Evolutionary conservation across 2,113 vertebrate species (phyloP), one percentile per base, ranked within the genome.

Genomic region (Dolichotis patagonum): DNA sequence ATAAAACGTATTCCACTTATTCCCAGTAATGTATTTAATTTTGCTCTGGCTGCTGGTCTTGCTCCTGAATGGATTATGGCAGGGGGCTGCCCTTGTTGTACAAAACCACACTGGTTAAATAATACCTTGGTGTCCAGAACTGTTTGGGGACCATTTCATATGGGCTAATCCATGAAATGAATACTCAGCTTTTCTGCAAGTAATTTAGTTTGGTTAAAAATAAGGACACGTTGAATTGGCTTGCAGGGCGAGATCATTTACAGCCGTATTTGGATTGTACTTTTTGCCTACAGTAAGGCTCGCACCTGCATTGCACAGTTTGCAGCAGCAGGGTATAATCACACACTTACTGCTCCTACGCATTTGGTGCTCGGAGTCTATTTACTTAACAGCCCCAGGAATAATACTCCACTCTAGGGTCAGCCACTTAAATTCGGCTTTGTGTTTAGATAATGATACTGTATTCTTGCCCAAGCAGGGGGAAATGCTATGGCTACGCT

Each of bases 1-100:
- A 99, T 99, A 99, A 99, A 99, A 99, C 97, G 97, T 99, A 99
- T 99, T 99, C 99, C 99, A 99, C 99, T 98, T 98, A 98, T 99
- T 98, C 99, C 98, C 99, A 99, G 98, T 99, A 99, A 99, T 99
- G 99, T 99, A 99, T 99, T 99, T 99, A 99, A 99, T 99, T 99
- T 99, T 99, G 99, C 99, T 99, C 99, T 99, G 99, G 98, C 98
- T 99, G 99, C 99, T 98, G 98, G 98, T 98, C 98, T 99, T 99
- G 99, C 98, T 99, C 98, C 98, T 98, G 98, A 99, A 99, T 98
- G 98, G 99, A 98, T 98, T 98, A 97, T 95, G 14, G 99, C 98
- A 89, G 98, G 99, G 98, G 98, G 97, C 95, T 98, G 98, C 98
- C 97, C 98, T 98, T 98, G 98, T 98, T 98, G 98, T 97, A 92